phyloP scores from a whole-genome alignment of 2,113 vertebrate species.

The Diphyllodes magnificus region DNA sequence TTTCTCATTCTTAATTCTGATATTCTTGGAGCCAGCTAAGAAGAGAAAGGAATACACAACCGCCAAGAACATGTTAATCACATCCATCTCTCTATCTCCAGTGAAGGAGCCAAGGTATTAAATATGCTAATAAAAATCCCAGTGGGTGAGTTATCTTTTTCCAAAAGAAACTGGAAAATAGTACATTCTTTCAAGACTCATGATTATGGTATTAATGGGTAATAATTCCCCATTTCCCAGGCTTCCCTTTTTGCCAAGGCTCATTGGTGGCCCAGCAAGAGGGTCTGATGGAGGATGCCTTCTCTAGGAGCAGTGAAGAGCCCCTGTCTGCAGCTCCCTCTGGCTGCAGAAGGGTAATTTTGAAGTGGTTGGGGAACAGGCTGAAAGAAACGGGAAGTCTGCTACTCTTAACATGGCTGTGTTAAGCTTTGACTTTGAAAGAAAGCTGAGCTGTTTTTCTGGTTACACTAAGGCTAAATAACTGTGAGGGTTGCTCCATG shows the following conservation, averaged over 20 bases:
- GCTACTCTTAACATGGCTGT: background rate
- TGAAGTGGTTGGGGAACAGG: background rate
- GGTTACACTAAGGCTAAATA: background rate
- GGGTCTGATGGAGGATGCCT: background rate
- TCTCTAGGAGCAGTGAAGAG: background rate
- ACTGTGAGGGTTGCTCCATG: background rate
- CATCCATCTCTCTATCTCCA: background rate
- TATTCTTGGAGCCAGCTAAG: background rate
- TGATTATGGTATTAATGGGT: background rate
- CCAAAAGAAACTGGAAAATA: background rate
- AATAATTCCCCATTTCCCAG: background rate
- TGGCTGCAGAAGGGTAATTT: background rate
- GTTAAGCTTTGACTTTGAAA: background rate
- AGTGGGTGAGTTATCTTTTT: background rate
- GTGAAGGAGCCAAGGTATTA: background rate
- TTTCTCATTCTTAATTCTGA: background rate
- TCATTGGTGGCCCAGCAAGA: background rate
- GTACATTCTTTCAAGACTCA: background rate
- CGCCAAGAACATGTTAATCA: background rate
- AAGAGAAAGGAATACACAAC: background rate
- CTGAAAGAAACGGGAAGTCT: background rate
- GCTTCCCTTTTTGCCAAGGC: background rate
- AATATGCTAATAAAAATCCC: background rate
- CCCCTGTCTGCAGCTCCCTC: background rate
- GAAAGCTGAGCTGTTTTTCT: background rate